Evolutionary conservation across 2,888 invertebrate species (phyloP), one percentile per base, ranked within the genome.

Genomic region (Psylliodes chrysocephalus): DNA sequence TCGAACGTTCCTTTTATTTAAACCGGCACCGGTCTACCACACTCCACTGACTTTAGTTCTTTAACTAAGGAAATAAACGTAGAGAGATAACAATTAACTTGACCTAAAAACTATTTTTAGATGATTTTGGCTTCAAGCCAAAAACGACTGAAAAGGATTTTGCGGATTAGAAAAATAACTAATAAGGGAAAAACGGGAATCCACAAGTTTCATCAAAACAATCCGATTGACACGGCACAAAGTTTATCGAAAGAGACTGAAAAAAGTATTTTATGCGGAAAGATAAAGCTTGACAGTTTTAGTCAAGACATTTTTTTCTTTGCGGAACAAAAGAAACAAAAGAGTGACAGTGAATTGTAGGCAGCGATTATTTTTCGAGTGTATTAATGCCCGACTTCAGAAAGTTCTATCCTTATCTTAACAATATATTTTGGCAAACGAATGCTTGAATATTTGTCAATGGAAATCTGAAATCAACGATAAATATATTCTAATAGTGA

Each of bases 271-370:
- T 59, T 19, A n/a, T 49, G 40, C 18, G 28, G 40, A 59, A 40
- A 59, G 59, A 59, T 59, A 59, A 55, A 10, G 44, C 25, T 25
- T 40, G 40, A 15, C 46, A 40, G 40, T 40, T 40, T 15, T 19
- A 40, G 38, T 40, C 49, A 49, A 47, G 59, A 28, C 49, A 59
- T 15, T 59, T 59, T 49, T 38, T 59, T 49, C 40, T 40, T 40
- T 30, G 7, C 15, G 10, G 40, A 59, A 59, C 59, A 49, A 59
- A 40, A 59, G 59, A 59, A 59, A 51, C 59, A 40, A 51, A 40
- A 47, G 38, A 49, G 38, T 15, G 49, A 59, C 49, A 51, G 59
- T 51, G 59, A 59, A 40, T 59, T 59, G 59, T 59, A 49, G 40
- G 25, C 8, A 10, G 18, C 59, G 51, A 59, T 59, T 59, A 59